These are phyloP conservation scores for Henricia sp. DNA, from an alignment of 53 echinoderm and acorn worm genomes.

Conservation along the genomic window DNA sequence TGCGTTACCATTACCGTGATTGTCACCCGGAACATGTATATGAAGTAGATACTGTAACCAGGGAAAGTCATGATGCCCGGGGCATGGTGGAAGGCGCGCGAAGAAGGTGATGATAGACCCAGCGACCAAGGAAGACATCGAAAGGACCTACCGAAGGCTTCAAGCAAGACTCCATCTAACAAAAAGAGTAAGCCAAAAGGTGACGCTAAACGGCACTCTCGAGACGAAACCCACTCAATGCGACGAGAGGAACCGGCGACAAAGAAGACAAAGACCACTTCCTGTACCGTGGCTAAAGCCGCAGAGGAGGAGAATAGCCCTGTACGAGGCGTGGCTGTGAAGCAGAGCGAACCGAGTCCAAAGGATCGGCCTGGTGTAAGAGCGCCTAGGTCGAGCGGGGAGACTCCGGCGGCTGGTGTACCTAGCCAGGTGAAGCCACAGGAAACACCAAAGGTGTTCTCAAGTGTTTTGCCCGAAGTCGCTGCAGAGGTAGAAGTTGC, in stretches of 20 bases:
- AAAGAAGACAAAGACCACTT: not conserved
- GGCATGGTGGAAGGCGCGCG: not conserved
- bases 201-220: no score
- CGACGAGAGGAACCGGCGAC: no score
- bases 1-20: no score
- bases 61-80: constrained; percentile 12
- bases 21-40: not conserved
- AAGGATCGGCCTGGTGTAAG: no score
- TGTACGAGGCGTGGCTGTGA: no score
- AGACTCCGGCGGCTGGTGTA: not conserved
- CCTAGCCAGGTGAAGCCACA: not conserved
- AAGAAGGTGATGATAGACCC: not conserved
- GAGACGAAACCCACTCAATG: not conserved
- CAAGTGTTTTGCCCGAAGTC: no score
- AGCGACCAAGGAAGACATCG: not conserved
- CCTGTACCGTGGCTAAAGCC: not conserved
- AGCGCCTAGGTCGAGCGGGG: not conserved
- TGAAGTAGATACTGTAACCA: not conserved
- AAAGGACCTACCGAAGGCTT: not conserved
- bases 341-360: no score
- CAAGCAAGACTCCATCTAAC: no score
- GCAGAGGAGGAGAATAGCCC: no score
- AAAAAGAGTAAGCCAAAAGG: no score
- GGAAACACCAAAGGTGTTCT: no score
- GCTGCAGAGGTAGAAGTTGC: no score